A percentile compares a stretch with the other conserved stretches of the same genome.
These are phyloP conservation scores for Melipona bicolor DNA, from an alignment of 2,888 invertebrate genomes.

Conservation along the genomic window DNA sequence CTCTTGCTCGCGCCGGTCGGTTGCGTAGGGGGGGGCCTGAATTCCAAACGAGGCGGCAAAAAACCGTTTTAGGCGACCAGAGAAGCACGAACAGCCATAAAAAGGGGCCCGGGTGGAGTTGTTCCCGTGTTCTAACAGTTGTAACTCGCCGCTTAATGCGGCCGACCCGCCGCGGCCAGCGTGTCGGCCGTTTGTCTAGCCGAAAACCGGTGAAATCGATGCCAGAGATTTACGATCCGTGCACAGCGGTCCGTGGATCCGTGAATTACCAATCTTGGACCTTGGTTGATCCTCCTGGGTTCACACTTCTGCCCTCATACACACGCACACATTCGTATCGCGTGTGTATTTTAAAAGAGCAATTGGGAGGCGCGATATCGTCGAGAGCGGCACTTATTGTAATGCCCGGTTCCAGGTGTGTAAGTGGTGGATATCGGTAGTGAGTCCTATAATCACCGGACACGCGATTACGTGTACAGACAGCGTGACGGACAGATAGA, in stretches of 20 bases:
- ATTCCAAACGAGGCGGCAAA: conserved; percentile 71
- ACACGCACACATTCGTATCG: too few species aligned
- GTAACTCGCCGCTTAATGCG: conserved; percentile 70
- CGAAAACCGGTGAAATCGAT: conserved; percentile 72
- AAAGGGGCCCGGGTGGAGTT: conserved; percentile 54
- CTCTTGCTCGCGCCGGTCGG: conserved; percentile 30
- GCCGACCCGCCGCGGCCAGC: conserved; percentile 56
- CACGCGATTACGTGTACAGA: conserved; percentile 73
- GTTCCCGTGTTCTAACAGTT: conserved; percentile 71
- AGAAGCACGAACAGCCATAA: conserved; percentile 54
- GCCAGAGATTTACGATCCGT: conserved; percentile 65
- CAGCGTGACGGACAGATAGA: conserved; percentile 67
- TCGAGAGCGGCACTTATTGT: conserved; percentile 65
- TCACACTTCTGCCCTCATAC: too few species aligned
- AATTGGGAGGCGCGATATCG: conserved; percentile 40
- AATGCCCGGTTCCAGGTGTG: conserved; percentile 71
- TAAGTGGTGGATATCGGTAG: conserved; percentile 70
- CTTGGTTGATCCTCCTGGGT: not conserved
- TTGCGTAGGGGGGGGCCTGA: conserved; percentile 45
- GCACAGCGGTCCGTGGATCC: conserved; percentile 27
- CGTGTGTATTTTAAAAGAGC: not conserved
- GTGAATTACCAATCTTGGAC: conserved; percentile 51
- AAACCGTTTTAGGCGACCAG: conserved; percentile 64
- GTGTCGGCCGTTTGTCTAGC: conserved; percentile 68
- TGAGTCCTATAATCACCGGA: conserved; percentile 77